Base-by-base conservation (phyloP, 2,113 vertebrate species). In the Halichoeres trimaculatus region DNA sequence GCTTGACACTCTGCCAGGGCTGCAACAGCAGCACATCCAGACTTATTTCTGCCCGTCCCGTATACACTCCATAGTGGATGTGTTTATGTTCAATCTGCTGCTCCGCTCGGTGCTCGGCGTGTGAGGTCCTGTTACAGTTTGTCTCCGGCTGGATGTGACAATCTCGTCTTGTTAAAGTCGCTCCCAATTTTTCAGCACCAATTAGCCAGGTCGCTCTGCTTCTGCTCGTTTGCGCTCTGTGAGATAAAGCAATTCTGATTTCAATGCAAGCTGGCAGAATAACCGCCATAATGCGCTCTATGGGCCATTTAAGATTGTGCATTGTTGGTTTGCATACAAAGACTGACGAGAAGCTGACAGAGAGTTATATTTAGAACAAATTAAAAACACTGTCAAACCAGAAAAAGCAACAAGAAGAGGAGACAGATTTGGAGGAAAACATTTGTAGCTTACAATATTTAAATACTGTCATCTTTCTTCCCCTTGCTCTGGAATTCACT, bases 141-240 rank as follows among this genome's bases (percentile, higher is more conserved):
- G 60, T 61, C 67, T 50, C 58, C 26, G 3, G 0, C 50, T 17
- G 16, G 17, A 45, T 43, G 55, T 67, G 68, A 70, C 72, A 79
- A 24, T 74, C 75, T 59, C 0, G 16, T 70, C 57, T 70, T n/a
- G 58, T 81, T 34, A 11, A 41, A 57, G 24, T 81, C 26, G 36
- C 60, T 73, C 70, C 57, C 74, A 76, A 63, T 76, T 80, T 68
- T 69, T 80, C 68, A 62, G 64, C 63, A 30, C 24, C 65, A 75
- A 43, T 80, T 77, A 64, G 30, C 19, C 4, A 16, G 47, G 59
- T 65, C 68, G 52, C 52, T 19, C 50, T 67, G 16, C 63, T 30
- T 72, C 62, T 41, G 48, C 52, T 72, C 10, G 43, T 30, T 47
- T 14, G 10, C 58, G 12, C 47, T 41, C 17, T 17, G 40, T 69